Conservation (phyloP, 1,140 invertebrate genomes). For the Drosophila sproati region DNA sequence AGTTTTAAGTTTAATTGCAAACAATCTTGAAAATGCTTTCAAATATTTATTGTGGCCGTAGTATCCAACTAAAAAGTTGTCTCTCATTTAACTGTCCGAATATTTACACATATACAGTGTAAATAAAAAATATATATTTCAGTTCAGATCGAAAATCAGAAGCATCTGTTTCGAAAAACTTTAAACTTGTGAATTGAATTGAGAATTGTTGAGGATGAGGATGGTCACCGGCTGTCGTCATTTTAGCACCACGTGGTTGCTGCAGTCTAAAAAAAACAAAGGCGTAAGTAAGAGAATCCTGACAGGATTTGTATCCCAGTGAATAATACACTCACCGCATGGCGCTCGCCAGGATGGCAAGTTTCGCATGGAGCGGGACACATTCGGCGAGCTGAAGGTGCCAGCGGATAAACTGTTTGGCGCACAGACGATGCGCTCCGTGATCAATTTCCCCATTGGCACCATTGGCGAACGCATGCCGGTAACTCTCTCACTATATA, state of each 20-base stretch:
- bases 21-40: too few relatives aligned
- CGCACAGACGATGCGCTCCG: slow-evolving; percentile 97
- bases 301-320: not conserved
- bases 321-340: too few relatives aligned
- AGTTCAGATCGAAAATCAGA: too few relatives aligned
- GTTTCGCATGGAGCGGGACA: slow-evolving; percentile 92
- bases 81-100: too few relatives aligned
- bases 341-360: slow-evolving; percentile 20
- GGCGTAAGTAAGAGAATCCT: not conserved
- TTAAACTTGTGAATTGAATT: not conserved
- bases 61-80: too few relatives aligned
- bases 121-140: too few relatives aligned
- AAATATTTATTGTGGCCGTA: too few relatives aligned
- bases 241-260: not conserved
- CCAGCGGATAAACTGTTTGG: slow-evolving; percentile 97
- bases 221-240: not conserved
- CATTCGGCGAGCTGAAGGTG: slow-evolving; percentile 97
- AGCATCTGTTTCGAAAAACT: too few relatives aligned
- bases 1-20: too few relatives aligned
- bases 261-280: not conserved
- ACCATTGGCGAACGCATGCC: slow-evolving; percentile 96
- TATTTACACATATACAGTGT: too few relatives aligned
- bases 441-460: slow-evolving; percentile 99
- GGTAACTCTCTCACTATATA: slow-evolving; percentile 86
- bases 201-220: not conserved